Evolutionary conservation across 2,888 invertebrate genomes (phyloP), one percentile per base, ranked within the genome.

Genomic region (Diaprepes abbreviatus): DNA sequence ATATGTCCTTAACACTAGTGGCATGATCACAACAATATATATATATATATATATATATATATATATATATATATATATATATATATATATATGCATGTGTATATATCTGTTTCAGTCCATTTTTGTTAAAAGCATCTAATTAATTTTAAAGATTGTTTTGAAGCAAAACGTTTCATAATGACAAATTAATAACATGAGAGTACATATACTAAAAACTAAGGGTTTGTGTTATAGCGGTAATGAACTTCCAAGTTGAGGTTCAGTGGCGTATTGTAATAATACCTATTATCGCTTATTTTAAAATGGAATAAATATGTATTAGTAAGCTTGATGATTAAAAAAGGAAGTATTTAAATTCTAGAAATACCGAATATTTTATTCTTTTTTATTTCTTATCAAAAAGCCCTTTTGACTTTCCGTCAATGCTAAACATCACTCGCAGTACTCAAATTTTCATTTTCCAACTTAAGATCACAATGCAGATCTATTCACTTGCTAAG

Each of bases 101-200:
- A n/a, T 33, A 9, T 10, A 1, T 33, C 10, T 33, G 10, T 5
- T 33, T 2, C 33, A 9, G 33, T 24, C 24, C 24, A 24, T 4
- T 5, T 24, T 24, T 4, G 5, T 35, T 12, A 5, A 14, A 4
- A n/a, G 14, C 3, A 2, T 38, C 14, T 14, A 9, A n/a, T n/a
- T 17, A 16, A 38, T 24, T 24, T 50, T 33, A 50, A 59, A 6
- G 3, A 35, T 10, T 28, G 16, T 16, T 19, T 36, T 14, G 7
- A 38, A 24, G n/a, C 31, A 40, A 52, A 65, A 57, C 43, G 45
- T 43, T 57, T 64, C 31, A 66, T 78, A 80, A 80, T 75, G 79
- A 78, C 78, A 79, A 73, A 78, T 78, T 81, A 82, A 82, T 82
- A 78, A 78, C 78, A 71, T 72, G 76, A 75, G 78, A 79, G 79